A percentile compares a stretch with the other conserved stretches of the same genome.
phyloP scores from a whole-genome alignment of 2,797 vertebrate species.

The Typhlichthys subterraneus region DNA sequence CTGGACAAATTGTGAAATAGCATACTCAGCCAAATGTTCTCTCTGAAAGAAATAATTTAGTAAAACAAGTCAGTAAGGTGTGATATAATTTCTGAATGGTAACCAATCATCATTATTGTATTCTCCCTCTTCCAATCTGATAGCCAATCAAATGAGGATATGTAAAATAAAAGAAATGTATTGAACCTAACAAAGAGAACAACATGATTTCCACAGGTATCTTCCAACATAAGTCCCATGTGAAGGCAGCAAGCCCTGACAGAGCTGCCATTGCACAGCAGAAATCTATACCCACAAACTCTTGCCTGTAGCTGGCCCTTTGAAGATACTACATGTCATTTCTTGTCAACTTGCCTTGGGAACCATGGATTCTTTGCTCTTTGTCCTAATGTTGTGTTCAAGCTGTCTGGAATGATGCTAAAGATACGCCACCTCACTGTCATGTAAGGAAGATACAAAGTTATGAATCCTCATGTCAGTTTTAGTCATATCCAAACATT shows the following conservation, averaged over 20 bases:
- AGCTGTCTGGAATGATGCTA: constrained; percentile 59
- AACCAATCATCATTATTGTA: no score
- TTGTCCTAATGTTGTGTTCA: constrained; percentile 60
- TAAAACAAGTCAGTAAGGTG: no score
- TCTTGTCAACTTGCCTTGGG: constrained; percentile 77
- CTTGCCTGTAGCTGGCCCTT: constrained; percentile 76
- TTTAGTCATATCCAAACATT: constrained; percentile 30
- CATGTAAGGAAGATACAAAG: constrained; percentile 41
- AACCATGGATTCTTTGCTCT: constrained; percentile 68
- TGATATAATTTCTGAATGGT: no score
- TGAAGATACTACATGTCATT: constrained; percentile 68
- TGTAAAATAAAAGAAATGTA: no score
- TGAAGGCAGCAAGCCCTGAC: constrained; percentile 78
- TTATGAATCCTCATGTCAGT: constrained; percentile 48
- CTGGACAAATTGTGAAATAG: no score
- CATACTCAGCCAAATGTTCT: no score
- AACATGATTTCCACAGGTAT: constrained; percentile 58
- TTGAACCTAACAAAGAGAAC: constrained; percentile 33
- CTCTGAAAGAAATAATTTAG: no score
- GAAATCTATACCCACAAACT: constrained; percentile 70
- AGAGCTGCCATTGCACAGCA: constrained; percentile 68
- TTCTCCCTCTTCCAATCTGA: no score
- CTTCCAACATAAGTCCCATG: constrained; percentile 55
- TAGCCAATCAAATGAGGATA: no score
- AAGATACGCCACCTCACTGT: constrained; percentile 53